Conservation (phyloP, 2,113 vertebrate species). For the Thomomys bottae region DNA sequence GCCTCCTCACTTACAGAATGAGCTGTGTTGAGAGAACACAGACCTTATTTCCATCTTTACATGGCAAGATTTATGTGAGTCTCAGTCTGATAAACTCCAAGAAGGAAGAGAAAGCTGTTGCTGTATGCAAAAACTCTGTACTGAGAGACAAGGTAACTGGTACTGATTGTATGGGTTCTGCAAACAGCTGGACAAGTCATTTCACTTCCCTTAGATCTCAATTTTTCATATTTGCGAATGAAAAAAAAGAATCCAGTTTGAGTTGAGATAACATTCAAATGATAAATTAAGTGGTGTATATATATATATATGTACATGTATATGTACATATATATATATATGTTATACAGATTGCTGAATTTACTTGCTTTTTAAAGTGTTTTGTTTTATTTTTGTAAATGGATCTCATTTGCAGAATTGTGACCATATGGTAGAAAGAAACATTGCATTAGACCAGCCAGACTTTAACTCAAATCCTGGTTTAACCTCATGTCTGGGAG, state of each 20-base stretch:
- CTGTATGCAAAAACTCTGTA: background rate
- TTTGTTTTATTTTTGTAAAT: background rate
- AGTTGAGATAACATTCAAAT: background rate
- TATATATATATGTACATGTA: background rate
- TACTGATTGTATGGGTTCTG: background rate
- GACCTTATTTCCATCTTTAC: background rate
- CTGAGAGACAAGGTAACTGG: background rate
- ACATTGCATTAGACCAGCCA: background rate
- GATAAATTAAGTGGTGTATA: background rate
- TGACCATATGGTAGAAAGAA: background rate
- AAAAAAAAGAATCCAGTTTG: background rate
- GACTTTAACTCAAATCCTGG: background rate
- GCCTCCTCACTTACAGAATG: rapidly evolving
- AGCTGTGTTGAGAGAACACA: background rate
- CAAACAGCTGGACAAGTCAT: background rate
- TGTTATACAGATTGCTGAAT: background rate
- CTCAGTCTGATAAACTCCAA: background rate
- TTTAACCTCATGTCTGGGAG: background rate
- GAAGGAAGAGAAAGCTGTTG: too few species aligned
- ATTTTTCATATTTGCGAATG: background rate
- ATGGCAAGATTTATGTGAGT: background rate
- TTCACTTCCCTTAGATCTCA: background rate
- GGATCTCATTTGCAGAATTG: background rate
- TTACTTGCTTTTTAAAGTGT: background rate
- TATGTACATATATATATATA: background rate